A percentile compares a stretch with the other conserved stretches of the same genome.
These are phyloP conservation scores for Xenopus borealis DNA, from an alignment of 2,113 vertebrate genomes.

Conservation along the genomic window DNA sequence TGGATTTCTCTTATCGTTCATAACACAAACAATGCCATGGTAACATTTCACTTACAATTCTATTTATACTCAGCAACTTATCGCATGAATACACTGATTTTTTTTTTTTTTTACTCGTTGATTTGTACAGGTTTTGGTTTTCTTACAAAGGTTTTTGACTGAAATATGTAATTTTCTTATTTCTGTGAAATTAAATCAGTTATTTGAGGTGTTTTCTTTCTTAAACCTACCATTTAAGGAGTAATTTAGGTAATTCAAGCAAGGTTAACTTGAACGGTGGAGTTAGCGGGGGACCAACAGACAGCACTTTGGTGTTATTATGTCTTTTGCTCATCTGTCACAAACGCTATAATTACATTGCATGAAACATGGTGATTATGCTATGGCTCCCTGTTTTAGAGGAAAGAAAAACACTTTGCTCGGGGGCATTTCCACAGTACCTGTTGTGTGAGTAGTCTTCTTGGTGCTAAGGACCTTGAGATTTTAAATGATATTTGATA, in stretches of 20 bases:
- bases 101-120: too few relatives aligned
- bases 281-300: not conserved
- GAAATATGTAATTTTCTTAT: too few relatives aligned
- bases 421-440: not conserved
- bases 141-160: too few relatives aligned
- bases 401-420: not conserved
- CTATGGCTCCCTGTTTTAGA: not conserved
- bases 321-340: not conserved
- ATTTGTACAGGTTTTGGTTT: too few relatives aligned
- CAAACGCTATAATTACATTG: not conserved
- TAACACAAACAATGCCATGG: not conserved
- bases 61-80: too few relatives aligned
- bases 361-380: not conserved
- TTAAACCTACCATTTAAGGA: not conserved
- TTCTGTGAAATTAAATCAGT: not conserved
- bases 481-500: too few relatives aligned
- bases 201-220: not conserved
- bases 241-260: not conserved
- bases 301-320: not conserved
- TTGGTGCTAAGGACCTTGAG: too few relatives aligned
- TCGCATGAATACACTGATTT: too few relatives aligned
- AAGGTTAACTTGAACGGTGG: not conserved
- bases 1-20: constrained; percentile 5
- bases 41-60: not conserved
- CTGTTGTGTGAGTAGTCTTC: not conserved